These are phyloP conservation scores for Oxycera nigricornis DNA, from an alignment of 2,888 invertebrate genomes.

Conservation along the genomic window DNA sequence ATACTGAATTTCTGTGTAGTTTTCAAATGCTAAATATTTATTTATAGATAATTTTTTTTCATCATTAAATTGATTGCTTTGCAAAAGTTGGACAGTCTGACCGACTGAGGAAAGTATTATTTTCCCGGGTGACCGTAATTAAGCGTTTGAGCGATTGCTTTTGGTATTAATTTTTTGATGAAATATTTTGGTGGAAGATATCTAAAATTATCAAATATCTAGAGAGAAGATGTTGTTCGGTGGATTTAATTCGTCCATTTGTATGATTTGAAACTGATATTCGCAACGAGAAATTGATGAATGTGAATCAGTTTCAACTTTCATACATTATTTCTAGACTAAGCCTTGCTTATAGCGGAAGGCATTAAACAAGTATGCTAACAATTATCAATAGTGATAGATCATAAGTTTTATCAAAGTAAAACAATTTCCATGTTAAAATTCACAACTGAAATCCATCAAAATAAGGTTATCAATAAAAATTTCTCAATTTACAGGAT, in stretches of 20 bases:
- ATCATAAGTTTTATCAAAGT: too few relatives aligned
- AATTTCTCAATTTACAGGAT: too few relatives aligned
- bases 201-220: too few relatives aligned
- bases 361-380: too few relatives aligned
- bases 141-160: conserved; percentile 41
- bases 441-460: too few relatives aligned
- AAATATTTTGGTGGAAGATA: background rate
- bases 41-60: background rate
- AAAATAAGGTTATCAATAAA: too few relatives aligned
- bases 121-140: conserved; percentile 22
- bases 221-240: background rate
- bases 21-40: conserved; percentile 7
- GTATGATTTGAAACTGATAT: background rate
- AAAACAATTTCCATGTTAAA: too few relatives aligned
- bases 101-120: background rate
- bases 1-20: background rate
- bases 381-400: too few relatives aligned
- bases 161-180: conserved; percentile 27
- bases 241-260: conserved; percentile 8
- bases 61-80: conserved; percentile 42
- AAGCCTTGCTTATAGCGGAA: too few relatives aligned
- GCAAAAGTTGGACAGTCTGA: conserved; percentile 26
- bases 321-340: too few relatives aligned
- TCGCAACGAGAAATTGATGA: background rate
- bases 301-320: too few relatives aligned